Base-by-base conservation (phyloP, 2,797 vertebrate genomes). In the Notolepis coatsorum region DNA sequence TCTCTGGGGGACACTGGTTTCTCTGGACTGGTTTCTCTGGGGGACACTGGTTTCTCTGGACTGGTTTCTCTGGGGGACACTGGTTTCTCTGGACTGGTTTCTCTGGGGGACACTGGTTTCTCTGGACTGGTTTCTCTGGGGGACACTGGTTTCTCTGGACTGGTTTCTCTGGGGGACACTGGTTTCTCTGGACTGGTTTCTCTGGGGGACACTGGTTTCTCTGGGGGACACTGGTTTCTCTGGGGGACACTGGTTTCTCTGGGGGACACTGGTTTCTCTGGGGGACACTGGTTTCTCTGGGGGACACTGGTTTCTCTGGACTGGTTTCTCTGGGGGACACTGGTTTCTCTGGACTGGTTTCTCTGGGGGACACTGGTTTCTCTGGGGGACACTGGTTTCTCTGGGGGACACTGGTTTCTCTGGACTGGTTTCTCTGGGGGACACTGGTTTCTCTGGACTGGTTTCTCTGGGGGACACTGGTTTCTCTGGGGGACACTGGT, bases 231-330 rank as follows among this genome's bases (percentile, higher is more conserved):
- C 49, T 38, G 33, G 39, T 27, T n/a, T n/a, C n/a, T n/a, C n/a
- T n/a, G n/a, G n/a, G n/a, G n/a, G n/a, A n/a, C n/a, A n/a, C 61
- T 10, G 28, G 18, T 10, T 63, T 55, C 52, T 46, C n/a, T 37
- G 30, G 49, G 31, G 31, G 9, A 7, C 28, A 33, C 49, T 38
- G 33, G 39, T 27, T n/a, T n/a, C n/a, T n/a, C n/a, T n/a, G n/a
- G n/a, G n/a, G n/a, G n/a, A n/a, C n/a, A n/a, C 61, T 10, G 28
- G 18, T 10, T 63, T 55, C 52, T 46, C n/a, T 37, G 30, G 49
- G 31, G 31, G 9, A 7, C 28, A 33, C 49, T 38, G 33, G 39
- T 27, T n/a, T n/a, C n/a, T n/a, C n/a, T n/a, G n/a, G n/a, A n/a
- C 61, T 10, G 28, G 18, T 10, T 63, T 55, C 52, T 46, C n/a